A percentile compares a stretch with the other conserved stretches of the same genome.
Conservation (phyloP, 2,888 invertebrate genomes). For the Barypeithes pellucidus region DNA sequence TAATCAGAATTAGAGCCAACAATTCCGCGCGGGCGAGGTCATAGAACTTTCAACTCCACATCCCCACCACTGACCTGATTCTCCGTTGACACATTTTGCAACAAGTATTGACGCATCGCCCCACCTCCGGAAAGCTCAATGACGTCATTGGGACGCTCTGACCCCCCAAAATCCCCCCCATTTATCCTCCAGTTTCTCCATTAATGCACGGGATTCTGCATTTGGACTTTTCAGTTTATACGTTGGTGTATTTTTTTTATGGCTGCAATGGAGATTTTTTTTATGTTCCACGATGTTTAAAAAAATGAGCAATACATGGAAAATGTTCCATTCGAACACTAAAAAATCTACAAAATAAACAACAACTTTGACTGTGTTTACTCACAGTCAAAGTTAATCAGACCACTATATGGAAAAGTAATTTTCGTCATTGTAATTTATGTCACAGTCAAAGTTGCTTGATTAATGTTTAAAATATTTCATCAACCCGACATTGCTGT, state of each 20-base stretch:
- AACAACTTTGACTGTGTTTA: too few relatives aligned
- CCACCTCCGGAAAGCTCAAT: slow-evolving; percentile 63
- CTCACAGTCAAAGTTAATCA: too few relatives aligned
- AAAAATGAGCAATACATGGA: too few relatives aligned
- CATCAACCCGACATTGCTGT: too few relatives aligned
- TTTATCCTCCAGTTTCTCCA: slow-evolving; percentile 20
- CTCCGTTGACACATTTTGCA: slow-evolving; percentile 71
- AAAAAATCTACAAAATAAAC: too few relatives aligned
- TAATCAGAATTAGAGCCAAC: slow-evolving; percentile 27
- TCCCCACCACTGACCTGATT: slow-evolving; percentile 68
- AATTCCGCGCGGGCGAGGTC: slow-evolving; percentile 68
- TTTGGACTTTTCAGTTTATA: slow-evolving; percentile 8
- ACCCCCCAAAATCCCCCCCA: slow-evolving; percentile 24
- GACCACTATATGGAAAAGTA: too few relatives aligned
- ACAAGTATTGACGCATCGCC: slow-evolving; percentile 71
- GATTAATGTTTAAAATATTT: too few relatives aligned
- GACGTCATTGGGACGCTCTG: slow-evolving; percentile 66
- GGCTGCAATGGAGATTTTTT: too few relatives aligned
- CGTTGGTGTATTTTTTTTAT: slow-evolving; percentile 11
- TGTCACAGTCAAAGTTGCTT: too few relatives aligned
- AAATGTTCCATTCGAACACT: too few relatives aligned
- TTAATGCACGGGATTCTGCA: slow-evolving; percentile 44
- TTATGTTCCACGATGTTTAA: too few relatives aligned
- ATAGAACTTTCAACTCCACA: slow-evolving; percentile 62
- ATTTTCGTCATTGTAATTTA: too few relatives aligned